Conservation (phyloP, 1,140 invertebrate species). For the Drosophila insularis region DNA sequence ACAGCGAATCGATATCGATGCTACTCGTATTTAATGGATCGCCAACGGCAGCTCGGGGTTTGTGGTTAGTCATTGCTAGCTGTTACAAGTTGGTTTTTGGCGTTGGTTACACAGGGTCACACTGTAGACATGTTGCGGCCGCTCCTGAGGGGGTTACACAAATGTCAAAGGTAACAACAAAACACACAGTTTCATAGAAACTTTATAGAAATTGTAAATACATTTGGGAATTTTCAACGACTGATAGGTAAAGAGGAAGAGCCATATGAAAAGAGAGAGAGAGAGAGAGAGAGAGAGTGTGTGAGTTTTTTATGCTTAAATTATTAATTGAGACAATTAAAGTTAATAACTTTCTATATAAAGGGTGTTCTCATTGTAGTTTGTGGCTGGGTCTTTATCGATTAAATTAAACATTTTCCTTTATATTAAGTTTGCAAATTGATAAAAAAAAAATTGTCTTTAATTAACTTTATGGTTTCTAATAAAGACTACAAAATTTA, state of each 20-base stretch:
- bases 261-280: no score
- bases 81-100: not conserved
- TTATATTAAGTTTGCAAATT: no score
- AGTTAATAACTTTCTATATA: not conserved
- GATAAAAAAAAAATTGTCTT: no score
- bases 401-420: no score
- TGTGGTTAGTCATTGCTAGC: constrained; percentile 34
- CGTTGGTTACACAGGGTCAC: constrained; percentile 12
- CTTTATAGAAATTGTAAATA: not conserved
- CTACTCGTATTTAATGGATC: constrained; percentile 28
- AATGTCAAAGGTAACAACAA: constrained; percentile 1
- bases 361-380: not conserved
- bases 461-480: no score
- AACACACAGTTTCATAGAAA: not conserved
- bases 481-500: no score
- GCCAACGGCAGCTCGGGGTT: constrained; percentile 13
- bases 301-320: not conserved
- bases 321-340: not conserved
- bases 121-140: constrained; percentile 12
- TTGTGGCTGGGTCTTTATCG: no score
- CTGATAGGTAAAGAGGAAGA: no score
- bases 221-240: not conserved
- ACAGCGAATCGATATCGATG: constrained; percentile 48
- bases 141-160: not conserved
- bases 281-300: not conserved